Base-by-base conservation (phyloP, 1,140 invertebrate genomes). In the Leptinotarsa lineolata region DNA sequence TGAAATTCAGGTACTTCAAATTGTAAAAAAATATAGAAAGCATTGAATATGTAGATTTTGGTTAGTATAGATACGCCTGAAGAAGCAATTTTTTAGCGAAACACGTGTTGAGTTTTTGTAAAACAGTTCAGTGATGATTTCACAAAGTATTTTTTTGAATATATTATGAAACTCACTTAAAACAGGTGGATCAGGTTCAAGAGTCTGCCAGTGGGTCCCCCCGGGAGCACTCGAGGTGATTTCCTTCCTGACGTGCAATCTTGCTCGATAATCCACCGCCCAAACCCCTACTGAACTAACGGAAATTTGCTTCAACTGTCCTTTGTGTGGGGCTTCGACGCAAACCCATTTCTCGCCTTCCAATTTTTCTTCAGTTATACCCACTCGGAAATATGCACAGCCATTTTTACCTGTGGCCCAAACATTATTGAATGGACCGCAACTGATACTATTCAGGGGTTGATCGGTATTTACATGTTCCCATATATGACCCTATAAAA, bases 351-450 rank as follows among this genome's bases (percentile, higher is more conserved):
- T 80, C 30, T 86, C 85, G 83, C 92, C 92, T 80, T 88, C 87
- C 15, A 90, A 89, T 83, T 91, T 91, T 21, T 89, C 85, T 59
- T 85, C 78, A 16, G 85, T 89, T 45, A 94, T 90, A 3, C 92
- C 92, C 80, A 91, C 89, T 76, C 92, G 87, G 85, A 89, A 92
- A 83, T 92, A 96, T 6, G 93, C 89, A 75, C 93, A 94, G 46
- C 95, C 95, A 86, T 95, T 95, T 77, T 90, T 90, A 1, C 92
- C 93, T 30, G 95, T 89, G 3, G 92, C 93, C 95, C 95, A 97
- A n/a, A 96, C 90, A 78, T 92, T 89, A 24, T 87, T 85, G 58
- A 86, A 86, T 11, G 89, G 89, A 39, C 91, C 88, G 68, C 90
- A 89, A 76, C 91, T 93, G 67, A 95, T 92, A 71, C 89, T 90